phyloP scores from a whole-genome alignment of 2,888 invertebrate genomes.

The Macrophya alboannulata region DNA sequence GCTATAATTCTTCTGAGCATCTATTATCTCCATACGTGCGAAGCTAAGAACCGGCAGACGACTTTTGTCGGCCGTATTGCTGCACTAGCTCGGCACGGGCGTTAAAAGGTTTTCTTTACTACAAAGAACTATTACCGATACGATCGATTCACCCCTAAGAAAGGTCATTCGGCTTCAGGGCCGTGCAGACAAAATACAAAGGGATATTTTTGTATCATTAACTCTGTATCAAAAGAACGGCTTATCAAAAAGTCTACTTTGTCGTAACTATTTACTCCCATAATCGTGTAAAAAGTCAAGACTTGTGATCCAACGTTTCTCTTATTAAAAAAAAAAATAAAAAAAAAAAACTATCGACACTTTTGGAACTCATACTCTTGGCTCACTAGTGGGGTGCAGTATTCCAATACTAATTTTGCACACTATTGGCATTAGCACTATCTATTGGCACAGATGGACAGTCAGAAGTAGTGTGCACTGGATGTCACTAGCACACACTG shows the following conservation, averaged over 20 bases:
- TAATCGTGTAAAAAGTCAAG: neutral
- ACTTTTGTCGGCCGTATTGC: neutral
- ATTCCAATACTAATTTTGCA: too few species aligned
- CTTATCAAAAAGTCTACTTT: neutral
- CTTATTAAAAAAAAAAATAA: too few species aligned
- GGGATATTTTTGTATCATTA: neutral
- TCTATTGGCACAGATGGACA: too few species aligned
- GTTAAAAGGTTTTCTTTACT: slow-evolving; percentile 29
- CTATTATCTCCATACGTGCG: slow-evolving; percentile 31
- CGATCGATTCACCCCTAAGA: slow-evolving; percentile 6
- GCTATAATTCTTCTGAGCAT: slow-evolving; percentile 46
- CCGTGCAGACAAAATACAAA: neutral
- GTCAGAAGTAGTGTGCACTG: too few species aligned
- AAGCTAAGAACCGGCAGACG: slow-evolving; percentile 31
- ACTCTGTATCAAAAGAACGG: neutral
- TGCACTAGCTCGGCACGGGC: neutral
- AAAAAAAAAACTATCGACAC: too few species aligned
- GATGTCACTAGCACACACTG: too few species aligned
- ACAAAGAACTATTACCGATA: slow-evolving; percentile 18
- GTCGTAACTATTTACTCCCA: neutral
- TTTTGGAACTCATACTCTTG: too few species aligned
- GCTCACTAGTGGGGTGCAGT: too few species aligned
- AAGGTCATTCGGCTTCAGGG: neutral
- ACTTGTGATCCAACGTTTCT: too few species aligned
- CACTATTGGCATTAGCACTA: too few species aligned